Evolutionary conservation across 2,797 vertebrate genomes (phyloP), one percentile per base, ranked within the genome.

Genomic region (Parotocinclus haroldoi): DNA sequence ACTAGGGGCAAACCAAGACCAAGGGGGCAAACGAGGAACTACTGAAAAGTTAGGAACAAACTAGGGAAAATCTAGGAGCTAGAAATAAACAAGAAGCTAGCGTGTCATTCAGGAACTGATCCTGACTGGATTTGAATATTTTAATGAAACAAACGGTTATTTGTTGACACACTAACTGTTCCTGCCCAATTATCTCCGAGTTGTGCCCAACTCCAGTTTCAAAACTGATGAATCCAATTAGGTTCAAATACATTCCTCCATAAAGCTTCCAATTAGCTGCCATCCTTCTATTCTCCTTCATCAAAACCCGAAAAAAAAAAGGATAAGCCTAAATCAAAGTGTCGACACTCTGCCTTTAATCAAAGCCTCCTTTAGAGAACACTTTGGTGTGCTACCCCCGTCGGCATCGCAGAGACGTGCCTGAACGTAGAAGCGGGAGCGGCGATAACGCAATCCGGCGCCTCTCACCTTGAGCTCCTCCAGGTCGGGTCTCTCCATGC

Each of bases 401-500:
- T 64, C 52, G 65, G 46, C 27, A n/a, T 39, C 50, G 69, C 27
- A 46, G 58, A 27, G 14, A 69, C 19, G 13, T 11, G 45, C 13
- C 45, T 16, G 59, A 39, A 11, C 17, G 2, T 1, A 54, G 3
- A 6, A 5, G 44, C 39, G 49, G 18, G 44, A 13, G n/a, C n/a
- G 6, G 45, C 37, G 55, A 39, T 52, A 46, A 61, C 39, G 12
- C 48, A 61, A 46, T 40, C 16, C 18, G 4, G 10, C 17, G 17
- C 39, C 16, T n/a, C 69, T 14, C 49, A 94, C 97, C 94, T 98
- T 98, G 4, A 96, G 89, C 76, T 93, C 87, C 68, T 99, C 96
- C 82, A 98, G 81, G 84, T 98, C 95, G 0, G 96, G 96, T 53
- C 95, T 88, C 81, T 98, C 96, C 90, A 89, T 90, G 85, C 86